phyloP scores from a whole-genome alignment of 2,113 vertebrate species.

The Hemicordylus capensis region DNA sequence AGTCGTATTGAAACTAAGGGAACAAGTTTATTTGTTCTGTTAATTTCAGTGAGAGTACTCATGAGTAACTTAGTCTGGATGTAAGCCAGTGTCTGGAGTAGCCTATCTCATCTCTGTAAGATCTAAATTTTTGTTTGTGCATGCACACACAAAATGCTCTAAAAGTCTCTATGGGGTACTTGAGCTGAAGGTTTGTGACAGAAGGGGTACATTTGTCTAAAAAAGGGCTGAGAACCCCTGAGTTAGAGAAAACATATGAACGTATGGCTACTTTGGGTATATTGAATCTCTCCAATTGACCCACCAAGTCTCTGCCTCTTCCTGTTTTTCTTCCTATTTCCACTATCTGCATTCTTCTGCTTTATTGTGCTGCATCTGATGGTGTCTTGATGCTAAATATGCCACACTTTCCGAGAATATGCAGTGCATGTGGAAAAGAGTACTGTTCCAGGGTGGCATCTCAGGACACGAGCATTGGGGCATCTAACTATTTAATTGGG shows the following conservation, averaged over 20 bases:
- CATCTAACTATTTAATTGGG: not conserved
- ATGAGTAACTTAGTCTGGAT: too few relatives aligned
- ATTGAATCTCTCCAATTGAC: not conserved
- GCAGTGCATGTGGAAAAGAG: not conserved
- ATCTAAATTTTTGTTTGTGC: too few relatives aligned
- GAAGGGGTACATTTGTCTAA: too few relatives aligned
- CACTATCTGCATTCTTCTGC: not conserved
- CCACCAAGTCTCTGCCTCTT: not conserved
- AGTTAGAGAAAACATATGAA: too few relatives aligned
- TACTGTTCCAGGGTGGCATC: not conserved
- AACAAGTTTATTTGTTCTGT: too few relatives aligned
- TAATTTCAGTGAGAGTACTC: too few relatives aligned
- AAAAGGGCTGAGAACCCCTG: not conserved
- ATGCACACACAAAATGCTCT: too few relatives aligned
- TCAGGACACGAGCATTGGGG: not conserved
- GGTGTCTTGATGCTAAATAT: not conserved
- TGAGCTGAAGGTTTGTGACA: too few relatives aligned
- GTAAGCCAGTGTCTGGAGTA: too few relatives aligned
- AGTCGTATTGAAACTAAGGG: too few relatives aligned
- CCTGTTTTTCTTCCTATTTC: not conserved
- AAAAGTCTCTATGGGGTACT: too few relatives aligned
- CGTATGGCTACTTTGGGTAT: not conserved
- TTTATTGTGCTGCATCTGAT: not conserved
- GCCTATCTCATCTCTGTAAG: too few relatives aligned
- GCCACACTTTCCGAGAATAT: not conserved